Conservation (phyloP, 2,113 vertebrate species). For the Panthera uncia region DNA sequence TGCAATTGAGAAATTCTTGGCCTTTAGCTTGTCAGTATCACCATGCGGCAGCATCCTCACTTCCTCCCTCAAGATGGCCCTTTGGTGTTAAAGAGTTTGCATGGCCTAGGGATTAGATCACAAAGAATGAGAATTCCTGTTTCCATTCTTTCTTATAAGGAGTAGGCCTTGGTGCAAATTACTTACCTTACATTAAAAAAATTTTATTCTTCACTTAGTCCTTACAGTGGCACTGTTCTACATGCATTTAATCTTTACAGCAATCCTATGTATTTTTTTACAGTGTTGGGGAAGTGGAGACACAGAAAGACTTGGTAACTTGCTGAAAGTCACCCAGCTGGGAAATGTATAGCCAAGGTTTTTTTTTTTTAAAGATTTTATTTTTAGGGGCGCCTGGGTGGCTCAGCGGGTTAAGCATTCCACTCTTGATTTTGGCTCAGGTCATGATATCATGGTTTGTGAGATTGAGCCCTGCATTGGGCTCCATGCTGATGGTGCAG, state of each 20-base stretch:
- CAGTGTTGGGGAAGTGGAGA: neutral
- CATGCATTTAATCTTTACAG: neutral
- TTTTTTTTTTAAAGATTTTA: neutral
- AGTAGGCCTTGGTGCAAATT: neutral
- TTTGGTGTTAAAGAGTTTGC: neutral
- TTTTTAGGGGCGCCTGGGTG: neutral
- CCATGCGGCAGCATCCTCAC: neutral
- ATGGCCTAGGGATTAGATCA: constrained; percentile 17
- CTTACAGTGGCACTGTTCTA: neutral
- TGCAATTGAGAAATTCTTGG: neutral
- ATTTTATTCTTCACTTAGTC: neutral
- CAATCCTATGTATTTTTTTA: neutral
- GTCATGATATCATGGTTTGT: too few relatives aligned
- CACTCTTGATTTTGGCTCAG: too few relatives aligned
- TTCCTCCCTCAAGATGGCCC: neutral
- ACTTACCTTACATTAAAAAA: neutral
- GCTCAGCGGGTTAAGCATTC: too few relatives aligned
- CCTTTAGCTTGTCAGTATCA: neutral
- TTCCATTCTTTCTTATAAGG: neutral
- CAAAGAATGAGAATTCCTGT: constrained; percentile 16
- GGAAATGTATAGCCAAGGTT: neutral
- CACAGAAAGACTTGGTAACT: neutral
- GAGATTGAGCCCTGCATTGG: too few relatives aligned
- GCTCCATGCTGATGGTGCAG: too few relatives aligned
- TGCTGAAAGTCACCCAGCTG: neutral